Conservation (phyloP, 2,113 vertebrate genomes). For the Lota lota region DNA sequence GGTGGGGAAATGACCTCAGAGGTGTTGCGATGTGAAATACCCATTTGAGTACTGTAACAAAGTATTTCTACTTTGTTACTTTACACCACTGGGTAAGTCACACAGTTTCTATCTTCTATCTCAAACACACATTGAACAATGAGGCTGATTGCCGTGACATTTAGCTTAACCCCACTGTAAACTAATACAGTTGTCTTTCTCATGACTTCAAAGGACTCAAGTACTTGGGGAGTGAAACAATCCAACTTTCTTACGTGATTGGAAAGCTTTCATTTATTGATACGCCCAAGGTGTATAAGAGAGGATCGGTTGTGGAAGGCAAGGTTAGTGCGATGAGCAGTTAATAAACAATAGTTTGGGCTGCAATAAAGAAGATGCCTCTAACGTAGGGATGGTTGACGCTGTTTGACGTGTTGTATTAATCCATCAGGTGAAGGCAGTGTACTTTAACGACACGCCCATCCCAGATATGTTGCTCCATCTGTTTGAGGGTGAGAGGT, state of each 20-base stretch:
- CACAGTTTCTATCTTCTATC: not conserved
- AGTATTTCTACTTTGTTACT: too few relatives aligned
- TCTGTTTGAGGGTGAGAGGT: conserved; percentile 32
- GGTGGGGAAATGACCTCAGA: too few relatives aligned
- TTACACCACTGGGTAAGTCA: too few relatives aligned
- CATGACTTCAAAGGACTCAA: not conserved
- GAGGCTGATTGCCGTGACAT: not conserved
- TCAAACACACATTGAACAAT: not conserved
- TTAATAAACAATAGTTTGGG: not conserved
- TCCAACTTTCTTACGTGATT: conserved; percentile 26
- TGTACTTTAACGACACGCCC: conserved; percentile 39
- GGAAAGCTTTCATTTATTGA: conserved; percentile 62
- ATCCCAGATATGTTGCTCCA: conserved; percentile 40
- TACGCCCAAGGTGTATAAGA: conserved; percentile 50
- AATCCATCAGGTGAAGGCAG: conserved; percentile 57
- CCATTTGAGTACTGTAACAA: too few relatives aligned
- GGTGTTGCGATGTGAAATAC: too few relatives aligned
- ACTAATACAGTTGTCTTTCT: not conserved
- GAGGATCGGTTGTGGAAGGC: conserved; percentile 44
- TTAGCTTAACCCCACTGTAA: not conserved
- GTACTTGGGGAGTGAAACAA: not conserved
- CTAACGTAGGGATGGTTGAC: not conserved
- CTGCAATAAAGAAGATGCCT: too few relatives aligned
- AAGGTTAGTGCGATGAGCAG: conserved; percentile 46
- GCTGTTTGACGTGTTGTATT: not conserved